Evolutionary conservation across 1,140 invertebrate species (phyloP), one percentile per base, ranked within the genome.

Genomic region (Tachypleus tridentatus): DNA sequence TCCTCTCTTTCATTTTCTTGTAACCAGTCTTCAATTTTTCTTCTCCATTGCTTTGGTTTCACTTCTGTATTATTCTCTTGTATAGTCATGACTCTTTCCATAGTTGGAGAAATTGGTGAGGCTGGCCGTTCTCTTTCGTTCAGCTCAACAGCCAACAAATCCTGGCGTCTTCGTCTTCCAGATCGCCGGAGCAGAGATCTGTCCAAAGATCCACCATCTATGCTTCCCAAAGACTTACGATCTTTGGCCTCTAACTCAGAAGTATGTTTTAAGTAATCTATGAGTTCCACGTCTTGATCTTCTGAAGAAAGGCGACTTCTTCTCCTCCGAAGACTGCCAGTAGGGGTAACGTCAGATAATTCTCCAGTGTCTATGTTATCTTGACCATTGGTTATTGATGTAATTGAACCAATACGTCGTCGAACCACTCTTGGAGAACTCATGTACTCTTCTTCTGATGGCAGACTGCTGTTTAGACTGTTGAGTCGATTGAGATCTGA

Each of bases 11-110:
- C 89, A 76, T 89, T 91, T 64, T 90, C 88, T 67, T 89, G 84
- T 67, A 93, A 77, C 91, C 91, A 93, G 10, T 87, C 88, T 77
- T 93, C 88, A 69, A 95, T 93, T 74, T 93, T 91, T 74, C 90
- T 85, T 51, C 87, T 79, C 88, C 88, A 91, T 68, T 89, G 85
- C 74, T 85, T 62, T 73, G 69, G 61, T 52, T 66, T 71, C 11
- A 52, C 58, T 29, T 29, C 29, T 29, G 29, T 29, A 29, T 29
- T 29, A 29, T 29, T 29, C 29, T 29, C 29, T 29, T 29, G 29
- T 29, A 29, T 58, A 4, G 65, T 7, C 11, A 63, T 53, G 4
- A 79, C 76, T 66, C 79, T 80, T 51, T 77, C 67, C 73, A 79
- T 73, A 63, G 78, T 48, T 8, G 81, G 75, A 81, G 74, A 80